Base-by-base conservation (phyloP, 2,797 vertebrate species). In the Semaprochilodus insignis region DNA sequence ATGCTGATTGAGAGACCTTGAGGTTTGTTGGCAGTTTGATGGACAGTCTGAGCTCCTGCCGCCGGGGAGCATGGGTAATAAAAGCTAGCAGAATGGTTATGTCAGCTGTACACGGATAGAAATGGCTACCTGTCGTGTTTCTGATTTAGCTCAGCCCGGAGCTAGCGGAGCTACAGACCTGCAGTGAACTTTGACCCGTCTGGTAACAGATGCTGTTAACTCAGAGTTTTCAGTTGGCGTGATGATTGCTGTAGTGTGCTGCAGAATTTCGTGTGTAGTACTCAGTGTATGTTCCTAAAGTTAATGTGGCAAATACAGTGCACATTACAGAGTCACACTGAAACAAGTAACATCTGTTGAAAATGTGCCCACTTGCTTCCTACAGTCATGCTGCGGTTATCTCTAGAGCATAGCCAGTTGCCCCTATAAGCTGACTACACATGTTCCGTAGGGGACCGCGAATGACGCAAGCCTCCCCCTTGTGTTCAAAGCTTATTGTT, bases 11-110 rank as follows among this genome's bases (percentile, higher is more conserved):
- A 44, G 60, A 65, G 55, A 27, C 52, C 71, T 74, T 60, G 34
- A 27, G 4, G 14, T 48, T 21, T 73, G 31, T 74, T 13, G 54
- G 6, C 63, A 23, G 78, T 62, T 80, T 77, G 77, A 70, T 69
- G 63, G 85, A 77, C 59, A 77, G 59, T 34, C 62, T 77, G 66
- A 70, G 65, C 36, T 67, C 4, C 71, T 74, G 63, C 51, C 44
- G 25, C 51, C 19, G 5, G 36, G 36, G 34, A 67, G 27, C 8
- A 1, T 62, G 77, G 44, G n/a, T 51, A 48, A 74, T 48, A 74
- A 62, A 70, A 66, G 36, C 21, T 34, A 14, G 62, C 23, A 74
- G 55, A 74, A 81, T 36, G 15, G 14, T 69, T 54, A 27, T 27
- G 48, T 54, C 78, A 51, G 51, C 63, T 48, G 17, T 25, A 71